A percentile compares a stretch with the other conserved stretches of the same genome.
Conservation (phyloP, 2,797 vertebrate species). For the Sylvilagus floridanus region DNA sequence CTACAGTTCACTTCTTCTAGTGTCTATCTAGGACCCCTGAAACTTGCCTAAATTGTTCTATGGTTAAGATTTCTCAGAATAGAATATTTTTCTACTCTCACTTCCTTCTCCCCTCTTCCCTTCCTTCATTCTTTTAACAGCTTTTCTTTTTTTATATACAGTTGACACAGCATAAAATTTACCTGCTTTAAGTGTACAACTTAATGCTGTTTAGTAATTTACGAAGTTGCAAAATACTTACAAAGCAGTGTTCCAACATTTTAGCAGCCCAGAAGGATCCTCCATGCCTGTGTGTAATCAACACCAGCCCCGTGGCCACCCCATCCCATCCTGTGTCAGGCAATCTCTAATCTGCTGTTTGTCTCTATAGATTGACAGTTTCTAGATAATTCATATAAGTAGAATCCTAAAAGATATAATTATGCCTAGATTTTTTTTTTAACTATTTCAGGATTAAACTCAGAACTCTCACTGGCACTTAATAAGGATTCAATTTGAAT, state of each 20-base stretch:
- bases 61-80: neutral
- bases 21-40: neutral
- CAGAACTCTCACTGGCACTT: neutral
- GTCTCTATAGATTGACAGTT: neutral
- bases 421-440: neutral
- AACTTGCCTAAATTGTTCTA: neutral
- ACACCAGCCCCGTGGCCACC: neutral
- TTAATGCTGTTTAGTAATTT: neutral
- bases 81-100: neutral
- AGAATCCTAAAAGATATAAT: neutral
- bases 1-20: neutral
- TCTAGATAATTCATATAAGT: neutral
- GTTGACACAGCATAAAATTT: constrained; percentile 9
- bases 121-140: neutral
- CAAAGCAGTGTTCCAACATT: neutral
- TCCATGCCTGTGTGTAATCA: neutral
- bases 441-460: neutral
- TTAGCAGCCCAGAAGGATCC: neutral
- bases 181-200: neutral
- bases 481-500: neutral
- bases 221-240: neutral
- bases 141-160: neutral
- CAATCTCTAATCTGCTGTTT: neutral
- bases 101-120: rapidly evolving
- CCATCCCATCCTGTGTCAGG: neutral